Evolutionary conservation across 2,888 invertebrate species (phyloP), one percentile per base, ranked within the genome.

Genomic region (Atethmia centrago): DNA sequence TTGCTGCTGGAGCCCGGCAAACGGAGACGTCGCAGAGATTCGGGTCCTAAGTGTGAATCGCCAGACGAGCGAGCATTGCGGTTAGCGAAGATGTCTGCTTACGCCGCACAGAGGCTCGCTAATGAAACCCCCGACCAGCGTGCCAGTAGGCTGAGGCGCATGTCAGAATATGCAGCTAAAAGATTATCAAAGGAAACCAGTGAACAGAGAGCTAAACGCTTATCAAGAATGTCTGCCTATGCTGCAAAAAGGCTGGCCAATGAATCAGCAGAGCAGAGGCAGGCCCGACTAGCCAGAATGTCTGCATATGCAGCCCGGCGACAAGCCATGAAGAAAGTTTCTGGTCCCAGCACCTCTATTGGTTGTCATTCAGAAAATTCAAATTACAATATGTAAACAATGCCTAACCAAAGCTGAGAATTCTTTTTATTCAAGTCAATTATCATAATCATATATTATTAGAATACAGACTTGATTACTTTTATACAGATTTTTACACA

Each of bases 151-250:
- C 90, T 96, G 0, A 93, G 90, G 77, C 93, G 95, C 31, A 96
- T 96, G 96, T 96, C 96, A 0, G 94, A 94, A 72, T 96, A 96
- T 85, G 94, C 96, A 16, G 95, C 96, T 0, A 93, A 91, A 74
- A 88, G 96, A 61, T 76, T 96, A 42, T 91, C 95, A 0, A 88
- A 90, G 63, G 96, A 96, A 85, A 93, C 94, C 0, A 89, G 90
- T 31, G 95, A 95, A 63, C 95, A 96, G 79, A 88, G 96, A 83
- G 93, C 94, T 5, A 90, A 87, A 67, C 92, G 96, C 0, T 88
- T 96, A 31, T 92, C 94, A 12, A 91, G 95, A 42, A 96, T 96
- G 96, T 96, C 96, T 2, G 95, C 93, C 2, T 96, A 96, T 88
- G 94, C 96, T 28, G 96, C 96, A 4, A 92, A 90, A 69, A 90